Evolutionary conservation across 1,140 invertebrate genomes (phyloP).

Genomic region (Drosophila parabipectinata): DNA sequence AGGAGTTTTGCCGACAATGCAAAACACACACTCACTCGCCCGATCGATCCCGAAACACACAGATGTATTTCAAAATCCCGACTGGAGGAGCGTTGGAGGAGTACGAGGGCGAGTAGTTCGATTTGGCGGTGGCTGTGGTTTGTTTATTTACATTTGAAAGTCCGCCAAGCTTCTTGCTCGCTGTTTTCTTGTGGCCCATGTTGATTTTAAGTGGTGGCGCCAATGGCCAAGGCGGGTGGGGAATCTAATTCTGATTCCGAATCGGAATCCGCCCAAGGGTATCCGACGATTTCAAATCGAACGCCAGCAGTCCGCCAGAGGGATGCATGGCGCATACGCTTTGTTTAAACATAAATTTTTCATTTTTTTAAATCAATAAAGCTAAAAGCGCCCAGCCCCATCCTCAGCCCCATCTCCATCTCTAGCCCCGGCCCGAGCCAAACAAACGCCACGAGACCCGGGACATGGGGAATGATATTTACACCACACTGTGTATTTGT

Average conservation of each 20-base stretch:
- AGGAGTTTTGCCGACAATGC: constrained; percentile 65
- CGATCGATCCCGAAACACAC: not conserved
- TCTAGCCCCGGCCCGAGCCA: constrained; percentile 14
- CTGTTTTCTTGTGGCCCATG: constrained; percentile 43
- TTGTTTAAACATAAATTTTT: constrained; percentile 83
- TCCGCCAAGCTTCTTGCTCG: constrained; percentile 71
- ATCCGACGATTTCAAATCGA: not conserved
- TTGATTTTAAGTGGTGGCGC: constrained; percentile 81
- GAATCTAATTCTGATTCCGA: constrained; percentile 2
- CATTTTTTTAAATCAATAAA: constrained; percentile 83
- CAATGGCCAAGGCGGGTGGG: constrained; percentile 55
- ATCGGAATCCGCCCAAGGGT: not conserved
- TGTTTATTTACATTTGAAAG: constrained; percentile 78
- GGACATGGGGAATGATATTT: constrained; percentile 37
- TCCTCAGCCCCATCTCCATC: not conserved
- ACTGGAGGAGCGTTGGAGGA: constrained; percentile 41
- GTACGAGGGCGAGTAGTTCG: constrained; percentile 8
- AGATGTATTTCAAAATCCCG: constrained; percentile 3
- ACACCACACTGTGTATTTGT: constrained; percentile 44
- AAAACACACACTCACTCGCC: constrained; percentile 24
- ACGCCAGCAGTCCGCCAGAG: not conserved
- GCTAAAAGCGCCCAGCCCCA: constrained; percentile 47
- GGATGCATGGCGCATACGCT: constrained; percentile 9
- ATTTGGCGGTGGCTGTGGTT: constrained; percentile 54
- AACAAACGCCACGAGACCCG: constrained; percentile 68